Evolutionary conservation across 2,888 invertebrate genomes (phyloP).

Genomic region (Xiphydria camelus): DNA sequence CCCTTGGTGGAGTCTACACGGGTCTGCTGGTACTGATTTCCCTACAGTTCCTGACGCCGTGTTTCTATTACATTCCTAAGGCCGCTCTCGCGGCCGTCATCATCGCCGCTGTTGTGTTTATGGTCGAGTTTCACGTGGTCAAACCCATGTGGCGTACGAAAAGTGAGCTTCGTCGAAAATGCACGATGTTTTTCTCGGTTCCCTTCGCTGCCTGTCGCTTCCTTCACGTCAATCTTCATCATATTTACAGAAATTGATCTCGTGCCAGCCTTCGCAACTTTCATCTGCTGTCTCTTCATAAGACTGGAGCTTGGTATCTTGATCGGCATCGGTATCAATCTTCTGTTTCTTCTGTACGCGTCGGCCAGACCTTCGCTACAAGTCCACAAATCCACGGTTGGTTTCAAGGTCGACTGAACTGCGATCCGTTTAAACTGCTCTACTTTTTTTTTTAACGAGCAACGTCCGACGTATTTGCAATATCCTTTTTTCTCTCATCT

Average conservation of each 20-base stretch:
- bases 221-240: too few species aligned
- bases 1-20: constrained; percentile 69
- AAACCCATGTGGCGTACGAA: constrained; percentile 70
- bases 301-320: constrained; percentile 71
- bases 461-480: background rate
- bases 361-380: constrained; percentile 67
- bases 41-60: constrained; percentile 68
- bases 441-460: background rate
- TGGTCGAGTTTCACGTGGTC: constrained; percentile 68
- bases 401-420: constrained; percentile 29
- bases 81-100: constrained; percentile 72
- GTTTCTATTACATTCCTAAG: constrained; percentile 68
- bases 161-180: constrained; percentile 58
- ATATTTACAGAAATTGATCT: constrained; percentile 74
- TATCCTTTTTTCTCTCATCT: background rate
- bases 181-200: background rate
- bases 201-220: too few species aligned
- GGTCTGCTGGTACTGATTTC: constrained; percentile 62
- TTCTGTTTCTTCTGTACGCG: constrained; percentile 66
- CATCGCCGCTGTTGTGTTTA: constrained; percentile 72
- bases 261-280: constrained; percentile 68
- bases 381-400: constrained; percentile 63
- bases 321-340: constrained; percentile 66
- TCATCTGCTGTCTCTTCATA: constrained; percentile 67
- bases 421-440: background rate